phyloP scores from a whole-genome alignment of 2,888 invertebrate genomes.

The Dinocampus coccinellae region DNA sequence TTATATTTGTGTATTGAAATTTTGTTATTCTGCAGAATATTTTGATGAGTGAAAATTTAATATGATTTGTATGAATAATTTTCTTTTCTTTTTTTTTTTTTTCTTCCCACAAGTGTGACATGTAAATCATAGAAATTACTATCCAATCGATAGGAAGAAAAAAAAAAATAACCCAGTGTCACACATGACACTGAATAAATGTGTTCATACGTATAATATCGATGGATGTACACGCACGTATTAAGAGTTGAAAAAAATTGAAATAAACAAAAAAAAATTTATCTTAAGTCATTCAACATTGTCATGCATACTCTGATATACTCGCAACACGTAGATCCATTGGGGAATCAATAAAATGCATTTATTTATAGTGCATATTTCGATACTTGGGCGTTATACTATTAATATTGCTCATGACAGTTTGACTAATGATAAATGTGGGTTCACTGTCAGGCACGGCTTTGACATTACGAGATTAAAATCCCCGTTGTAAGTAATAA shows the following conservation, averaged over 20 bases:
- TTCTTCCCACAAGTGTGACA: no score
- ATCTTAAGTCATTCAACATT: constrained; percentile 64
- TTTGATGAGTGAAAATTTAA: no score
- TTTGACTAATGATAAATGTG: constrained; percentile 66
- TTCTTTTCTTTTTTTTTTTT: no score
- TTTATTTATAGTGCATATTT: constrained; percentile 64
- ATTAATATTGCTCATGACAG: constrained; percentile 69
- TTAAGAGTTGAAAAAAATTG: no score
- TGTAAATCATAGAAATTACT: no score
- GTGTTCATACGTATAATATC: no score
- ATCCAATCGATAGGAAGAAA: no score
- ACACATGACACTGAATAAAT: no score
- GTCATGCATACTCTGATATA: constrained; percentile 54
- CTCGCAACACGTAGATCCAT: constrained; percentile 30
- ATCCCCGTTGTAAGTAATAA: constrained; percentile 56
- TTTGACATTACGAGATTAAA: constrained; percentile 70
- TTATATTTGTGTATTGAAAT: no score
- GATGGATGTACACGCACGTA: background rate
- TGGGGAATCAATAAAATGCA: constrained; percentile 67
- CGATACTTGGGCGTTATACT: constrained; percentile 60
- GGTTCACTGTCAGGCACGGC: constrained; percentile 56
- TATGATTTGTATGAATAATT: no score
- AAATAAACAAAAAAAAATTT: constrained; percentile 10
- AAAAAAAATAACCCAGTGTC: no score
- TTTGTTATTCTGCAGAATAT: no score